These are phyloP conservation scores for Sitta carolinensis DNA, from an alignment of 2,797 vertebrate genomes.

Conservation along the genomic window DNA sequence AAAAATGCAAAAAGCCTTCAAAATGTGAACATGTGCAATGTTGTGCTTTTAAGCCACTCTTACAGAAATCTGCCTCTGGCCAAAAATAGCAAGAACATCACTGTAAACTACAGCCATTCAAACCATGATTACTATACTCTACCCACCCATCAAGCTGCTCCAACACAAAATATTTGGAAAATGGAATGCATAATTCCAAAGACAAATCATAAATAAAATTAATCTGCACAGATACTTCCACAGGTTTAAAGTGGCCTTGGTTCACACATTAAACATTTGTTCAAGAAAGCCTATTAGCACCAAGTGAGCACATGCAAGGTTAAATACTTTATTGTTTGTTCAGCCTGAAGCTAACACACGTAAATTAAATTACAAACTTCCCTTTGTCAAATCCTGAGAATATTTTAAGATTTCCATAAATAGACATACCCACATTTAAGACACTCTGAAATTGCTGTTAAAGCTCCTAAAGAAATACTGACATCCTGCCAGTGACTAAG, in stretches of 20 bases:
- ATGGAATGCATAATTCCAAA: not conserved
- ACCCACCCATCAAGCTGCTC: constrained; percentile 19
- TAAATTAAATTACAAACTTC: not conserved
- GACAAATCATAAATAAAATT: not conserved
- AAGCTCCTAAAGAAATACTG: not conserved
- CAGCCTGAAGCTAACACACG: not conserved
- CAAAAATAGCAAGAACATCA: constrained; percentile 43
- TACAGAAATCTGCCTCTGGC: constrained; percentile 27
- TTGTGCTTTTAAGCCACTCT: constrained; percentile 28
- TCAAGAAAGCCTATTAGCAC: not conserved
- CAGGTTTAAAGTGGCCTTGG: not conserved
- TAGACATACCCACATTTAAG: not conserved
- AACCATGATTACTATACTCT: constrained; percentile 30
- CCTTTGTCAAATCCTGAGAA: not conserved
- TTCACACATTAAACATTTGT: not conserved
- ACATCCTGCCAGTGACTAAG: not conserved
- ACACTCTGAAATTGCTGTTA: not conserved
- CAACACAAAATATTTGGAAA: not conserved
- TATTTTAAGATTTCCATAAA: constrained; percentile 2
- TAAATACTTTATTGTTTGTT: constrained; percentile 20
- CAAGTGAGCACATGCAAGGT: not conserved
- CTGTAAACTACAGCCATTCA: constrained; percentile 44
- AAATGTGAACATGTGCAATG: constrained; percentile 22
- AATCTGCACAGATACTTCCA: not conserved
- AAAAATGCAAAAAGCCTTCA: constrained; percentile 32